phyloP scores from a whole-genome alignment of 2,113 vertebrate species.

The Peromyscus polionotus region DNA sequence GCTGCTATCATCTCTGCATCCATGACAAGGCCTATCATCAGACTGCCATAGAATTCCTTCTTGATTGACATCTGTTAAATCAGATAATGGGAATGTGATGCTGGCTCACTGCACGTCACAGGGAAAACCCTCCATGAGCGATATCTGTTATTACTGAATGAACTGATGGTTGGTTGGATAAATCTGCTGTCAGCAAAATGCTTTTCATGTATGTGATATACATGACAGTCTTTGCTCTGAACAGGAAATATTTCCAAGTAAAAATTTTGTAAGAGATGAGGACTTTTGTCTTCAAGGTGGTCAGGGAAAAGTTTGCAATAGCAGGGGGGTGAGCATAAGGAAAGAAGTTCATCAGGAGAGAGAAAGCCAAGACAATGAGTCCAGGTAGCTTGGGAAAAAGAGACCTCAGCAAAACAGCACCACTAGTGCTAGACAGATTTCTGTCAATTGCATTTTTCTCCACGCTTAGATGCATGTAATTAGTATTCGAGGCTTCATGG shows the following conservation, averaged over 20 bases:
- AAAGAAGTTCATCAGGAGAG: neutral
- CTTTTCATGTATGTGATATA: neutral
- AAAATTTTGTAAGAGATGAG: neutral
- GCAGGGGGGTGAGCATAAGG: neutral
- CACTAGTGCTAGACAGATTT: neutral
- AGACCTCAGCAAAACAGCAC: neutral
- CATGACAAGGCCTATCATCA: neutral
- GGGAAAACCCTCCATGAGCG: neutral
- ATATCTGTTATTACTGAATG: slow-evolving; percentile 25
- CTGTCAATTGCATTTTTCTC: neutral
- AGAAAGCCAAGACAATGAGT: neutral
- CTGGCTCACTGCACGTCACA: neutral
- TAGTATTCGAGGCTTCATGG: neutral
- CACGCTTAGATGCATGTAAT: neutral
- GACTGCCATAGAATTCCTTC: neutral
- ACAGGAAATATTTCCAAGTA: neutral
- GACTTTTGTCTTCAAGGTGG: neutral
- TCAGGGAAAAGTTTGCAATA: neutral
- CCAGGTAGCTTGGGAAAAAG: neutral
- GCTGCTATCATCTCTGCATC: neutral
- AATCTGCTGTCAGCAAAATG: neutral
- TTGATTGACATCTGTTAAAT: neutral
- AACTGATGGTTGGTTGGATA: neutral
- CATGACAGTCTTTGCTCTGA: neutral
- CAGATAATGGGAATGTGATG: neutral